phyloP scores from a whole-genome alignment of 1,140 invertebrate genomes.

The Penaeus chinensis region DNA sequence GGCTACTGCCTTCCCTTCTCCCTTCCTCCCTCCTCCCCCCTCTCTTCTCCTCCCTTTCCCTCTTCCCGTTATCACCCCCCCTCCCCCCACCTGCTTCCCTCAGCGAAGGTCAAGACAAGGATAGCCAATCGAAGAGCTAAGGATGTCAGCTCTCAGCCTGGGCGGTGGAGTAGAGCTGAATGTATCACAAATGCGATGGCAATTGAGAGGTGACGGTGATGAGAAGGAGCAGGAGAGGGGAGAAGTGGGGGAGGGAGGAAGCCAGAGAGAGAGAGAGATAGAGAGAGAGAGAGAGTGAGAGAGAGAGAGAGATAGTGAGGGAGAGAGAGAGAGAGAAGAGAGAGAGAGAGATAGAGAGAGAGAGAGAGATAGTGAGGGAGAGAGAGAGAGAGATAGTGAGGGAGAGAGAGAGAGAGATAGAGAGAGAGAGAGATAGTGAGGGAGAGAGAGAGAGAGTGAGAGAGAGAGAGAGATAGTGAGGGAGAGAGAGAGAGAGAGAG shows the following conservation, averaged over 20 bases:
- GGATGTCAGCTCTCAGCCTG: not conserved
- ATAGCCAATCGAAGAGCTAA: not conserved
- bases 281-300: not conserved
- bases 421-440: constrained; percentile 58
- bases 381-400: constrained; percentile 54
- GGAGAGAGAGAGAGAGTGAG: constrained; percentile 59
- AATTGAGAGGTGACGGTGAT: not conserved
- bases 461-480: constrained; percentile 5
- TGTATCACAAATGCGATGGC: not conserved
- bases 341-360: not conserved
- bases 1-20: too few relatives aligned
- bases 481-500: constrained; percentile 44
- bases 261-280: not conserved
- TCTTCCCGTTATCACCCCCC: not conserved
- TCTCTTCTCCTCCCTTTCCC: not conserved
- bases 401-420: constrained; percentile 64
- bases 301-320: not conserved
- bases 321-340: not conserved
- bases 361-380: not conserved
- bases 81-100: not conserved
- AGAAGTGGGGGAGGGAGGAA: not conserved
- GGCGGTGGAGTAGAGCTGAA: not conserved
- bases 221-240: not conserved
- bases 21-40: not conserved
- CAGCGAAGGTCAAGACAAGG: not conserved